Evolutionary conservation across 2,797 vertebrate species (phyloP), one percentile per base, ranked within the genome.

Genomic region (Anomalospiza imberbis): DNA sequence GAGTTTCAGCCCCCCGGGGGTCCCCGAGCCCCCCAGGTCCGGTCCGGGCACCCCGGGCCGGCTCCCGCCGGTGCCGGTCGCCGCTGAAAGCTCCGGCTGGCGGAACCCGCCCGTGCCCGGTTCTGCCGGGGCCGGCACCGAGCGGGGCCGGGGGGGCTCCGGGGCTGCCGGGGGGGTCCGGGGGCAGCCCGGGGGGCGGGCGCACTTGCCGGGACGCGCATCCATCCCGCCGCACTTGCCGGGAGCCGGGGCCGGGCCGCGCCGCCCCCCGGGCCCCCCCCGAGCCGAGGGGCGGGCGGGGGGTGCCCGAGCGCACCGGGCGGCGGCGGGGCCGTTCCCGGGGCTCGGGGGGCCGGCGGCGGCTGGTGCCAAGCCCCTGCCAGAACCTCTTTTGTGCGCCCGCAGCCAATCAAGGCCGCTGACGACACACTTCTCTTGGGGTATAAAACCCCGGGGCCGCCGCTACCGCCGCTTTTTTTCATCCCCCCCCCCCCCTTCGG

Each of bases 371-470:
- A 99, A 98, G 98, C 98, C 98, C 98, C 70, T 68, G 94, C 87
- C 94, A 81, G 98, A 98, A 98, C 98, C 98, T 98, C 99, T 99
- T 99, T 99, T 99, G 99, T 99, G 98, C 98, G 98, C 98, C 98
- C 98, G 98, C 98, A 99, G 99, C 99, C 99, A 99, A 99, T 99
- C 98, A 98, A 99, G 98, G 98, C 98, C 98, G 98, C 98, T 99
- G 98, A 99, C 99, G 99, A 99, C 99, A 99, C 98, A 98, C 98
- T 98, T 97, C 98, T 98, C 98, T 98, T 97, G 98, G 98, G 98
- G 98, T 99, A 99, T 50, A 99, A 99, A 99, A 98, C 94, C 96
- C 96, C 94, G 88, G 93, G 95, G 95, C 97, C 95, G 72, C 85
- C 92, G 78, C 47, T 31, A 25, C 89, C 97, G 97, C 97, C 97